These are phyloP conservation scores for Cavia porcellus DNA, from an alignment of 2,113 vertebrate species.

Conservation along the genomic window DNA sequence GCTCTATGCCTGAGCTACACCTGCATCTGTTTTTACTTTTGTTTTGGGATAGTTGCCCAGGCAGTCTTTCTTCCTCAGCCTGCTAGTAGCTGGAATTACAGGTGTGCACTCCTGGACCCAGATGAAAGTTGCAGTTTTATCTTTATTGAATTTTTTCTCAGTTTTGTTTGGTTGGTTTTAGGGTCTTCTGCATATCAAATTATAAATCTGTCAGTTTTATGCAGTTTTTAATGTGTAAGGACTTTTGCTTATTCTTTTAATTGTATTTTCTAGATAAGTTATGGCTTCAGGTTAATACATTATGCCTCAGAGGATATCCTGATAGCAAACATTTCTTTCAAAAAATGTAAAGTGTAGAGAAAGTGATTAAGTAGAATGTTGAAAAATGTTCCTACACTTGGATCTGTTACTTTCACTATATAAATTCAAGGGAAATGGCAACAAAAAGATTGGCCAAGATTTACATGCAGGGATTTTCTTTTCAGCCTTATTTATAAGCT, in stretches of 20 bases:
- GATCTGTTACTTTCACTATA: conserved; percentile 30
- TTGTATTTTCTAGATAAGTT: conserved; percentile 11
- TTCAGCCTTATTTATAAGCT: conserved; percentile 27
- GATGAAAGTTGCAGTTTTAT: neutral
- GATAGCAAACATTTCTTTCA: conserved; percentile 45
- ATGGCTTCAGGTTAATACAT: conserved; percentile 11
- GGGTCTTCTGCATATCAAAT: neutral
- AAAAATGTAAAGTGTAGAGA: conserved; percentile 46
- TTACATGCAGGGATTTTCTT: conserved; percentile 25
- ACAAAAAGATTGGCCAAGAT: neutral
- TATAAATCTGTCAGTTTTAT: neutral
- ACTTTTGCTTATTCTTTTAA: neutral
- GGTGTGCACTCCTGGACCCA: neutral
- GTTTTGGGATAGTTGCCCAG: neutral
- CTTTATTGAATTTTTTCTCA: neutral
- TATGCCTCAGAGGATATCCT: neutral
- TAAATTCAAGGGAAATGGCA: conserved; percentile 52
- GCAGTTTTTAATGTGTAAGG: neutral
- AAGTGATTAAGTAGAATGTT: conserved; percentile 53
- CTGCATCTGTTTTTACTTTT: neutral
- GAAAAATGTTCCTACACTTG: conserved; percentile 28
- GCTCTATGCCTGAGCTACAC: neutral
- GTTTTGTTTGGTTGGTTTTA: neutral
- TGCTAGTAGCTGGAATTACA: neutral
- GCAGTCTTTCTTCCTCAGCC: neutral